Evolutionary conservation across 2,113 vertebrate genomes (phyloP).

Genomic region (Albula glossodonta): DNA sequence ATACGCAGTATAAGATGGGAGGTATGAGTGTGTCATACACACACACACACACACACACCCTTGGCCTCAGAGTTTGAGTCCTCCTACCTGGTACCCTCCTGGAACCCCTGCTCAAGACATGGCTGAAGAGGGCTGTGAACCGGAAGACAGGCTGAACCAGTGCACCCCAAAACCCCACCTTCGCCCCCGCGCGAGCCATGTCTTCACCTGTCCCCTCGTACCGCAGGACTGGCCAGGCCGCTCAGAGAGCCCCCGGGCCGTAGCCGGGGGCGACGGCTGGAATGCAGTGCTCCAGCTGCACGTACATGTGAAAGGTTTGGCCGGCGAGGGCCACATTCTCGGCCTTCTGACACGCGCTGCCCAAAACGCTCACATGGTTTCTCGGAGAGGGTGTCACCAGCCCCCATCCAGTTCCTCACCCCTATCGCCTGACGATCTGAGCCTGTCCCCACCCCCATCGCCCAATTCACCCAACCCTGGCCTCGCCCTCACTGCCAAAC

Average conservation of each 20-base stretch:
- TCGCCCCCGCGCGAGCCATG: conserved; percentile 42
- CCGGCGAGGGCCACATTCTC: conserved; percentile 30
- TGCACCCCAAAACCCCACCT: conserved; percentile 28
- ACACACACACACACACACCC: neutral
- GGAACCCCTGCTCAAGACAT: conserved; percentile 18
- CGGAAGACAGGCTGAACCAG: conserved; percentile 30
- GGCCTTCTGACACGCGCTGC: conserved; percentile 19
- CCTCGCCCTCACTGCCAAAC: neutral
- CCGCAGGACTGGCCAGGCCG: conserved; percentile 14
- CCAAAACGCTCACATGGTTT: conserved; percentile 28
- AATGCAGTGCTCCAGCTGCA: conserved; percentile 34
- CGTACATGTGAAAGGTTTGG: conserved; percentile 55
- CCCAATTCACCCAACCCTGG: neutral
- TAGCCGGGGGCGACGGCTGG: neutral
- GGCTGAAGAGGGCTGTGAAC: conserved; percentile 27
- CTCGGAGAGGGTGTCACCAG: neutral
- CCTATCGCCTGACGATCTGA: neutral
- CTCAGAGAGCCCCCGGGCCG: conserved; percentile 6
- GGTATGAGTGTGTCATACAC: neutral
- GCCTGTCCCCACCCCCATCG: no score
- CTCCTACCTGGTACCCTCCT: conserved; percentile 32
- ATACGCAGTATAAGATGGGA: neutral
- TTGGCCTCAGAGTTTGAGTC: no score
- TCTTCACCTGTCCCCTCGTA: neutral
- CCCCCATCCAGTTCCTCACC: neutral